These are phyloP conservation scores for Strigamia crassipes DNA, from an alignment of 2,888 invertebrate genomes.

Conservation along the genomic window DNA sequence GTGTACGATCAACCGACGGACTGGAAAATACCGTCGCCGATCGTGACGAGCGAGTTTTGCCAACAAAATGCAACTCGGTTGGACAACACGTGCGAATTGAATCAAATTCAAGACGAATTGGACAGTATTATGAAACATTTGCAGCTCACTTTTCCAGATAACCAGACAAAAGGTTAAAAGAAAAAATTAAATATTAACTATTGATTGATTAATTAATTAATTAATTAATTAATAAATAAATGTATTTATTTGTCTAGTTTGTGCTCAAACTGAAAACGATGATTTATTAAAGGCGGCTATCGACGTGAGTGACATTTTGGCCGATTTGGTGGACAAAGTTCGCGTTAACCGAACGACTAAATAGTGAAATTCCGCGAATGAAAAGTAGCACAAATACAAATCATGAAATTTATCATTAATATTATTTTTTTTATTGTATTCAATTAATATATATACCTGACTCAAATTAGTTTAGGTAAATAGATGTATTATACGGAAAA, in stretches of 20 bases:
- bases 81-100: background rate
- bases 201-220: background rate
- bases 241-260: background rate
- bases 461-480: background rate
- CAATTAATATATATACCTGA: background rate
- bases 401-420: background rate
- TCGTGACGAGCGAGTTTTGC: background rate
- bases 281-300: background rate
- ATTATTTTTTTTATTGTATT: background rate
- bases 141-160: background rate
- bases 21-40: background rate
- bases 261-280: background rate
- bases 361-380: background rate
- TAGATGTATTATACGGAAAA: background rate
- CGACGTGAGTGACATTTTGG: slow-evolving; percentile 16
- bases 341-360: background rate
- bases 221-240: no score
- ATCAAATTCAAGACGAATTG: slow-evolving; percentile 5
- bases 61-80: background rate
- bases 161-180: background rate
- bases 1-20: background rate
- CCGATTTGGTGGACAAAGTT: slow-evolving; percentile 16
- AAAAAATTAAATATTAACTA: background rate
- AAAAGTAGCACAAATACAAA: background rate
- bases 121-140: slow-evolving; percentile 17